Percentiles rank a stretch among this genome's conserved stretches.
These are phyloP conservation scores for Orthochromis indermauri DNA, from an alignment of 2,113 vertebrate species.

Conservation along the genomic window DNA sequence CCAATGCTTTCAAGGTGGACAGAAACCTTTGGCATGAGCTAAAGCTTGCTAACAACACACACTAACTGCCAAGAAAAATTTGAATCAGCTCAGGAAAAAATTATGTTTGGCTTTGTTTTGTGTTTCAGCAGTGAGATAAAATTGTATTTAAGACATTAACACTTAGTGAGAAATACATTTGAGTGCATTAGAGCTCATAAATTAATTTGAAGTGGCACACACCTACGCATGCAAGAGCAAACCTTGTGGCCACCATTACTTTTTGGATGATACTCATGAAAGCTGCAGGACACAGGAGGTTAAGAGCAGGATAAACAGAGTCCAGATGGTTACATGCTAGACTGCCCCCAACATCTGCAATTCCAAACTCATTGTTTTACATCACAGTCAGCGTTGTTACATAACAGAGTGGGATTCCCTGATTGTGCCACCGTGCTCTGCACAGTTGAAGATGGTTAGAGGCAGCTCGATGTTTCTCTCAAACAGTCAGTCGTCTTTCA, in stretches of 20 bases:
- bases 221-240: background rate
- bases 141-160: background rate
- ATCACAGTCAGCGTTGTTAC: constrained; percentile 15
- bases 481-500: background rate
- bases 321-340: background rate
- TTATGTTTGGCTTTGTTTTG: background rate
- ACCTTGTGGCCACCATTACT: background rate
- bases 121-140: background rate
- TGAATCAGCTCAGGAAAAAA: background rate
- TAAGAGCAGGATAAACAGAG: background rate
- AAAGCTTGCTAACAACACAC: background rate
- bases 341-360: background rate
- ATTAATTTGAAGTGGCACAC: background rate
- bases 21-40: background rate
- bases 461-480: background rate
- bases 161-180: background rate
- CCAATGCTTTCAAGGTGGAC: background rate
- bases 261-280: background rate
- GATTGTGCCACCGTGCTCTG: background rate
- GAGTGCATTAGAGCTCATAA: background rate
- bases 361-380: background rate
- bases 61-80: background rate
- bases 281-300: background rate
- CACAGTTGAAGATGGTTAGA: background rate
- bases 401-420: constrained; percentile 32